Evolutionary conservation across 2,113 vertebrate species (phyloP).

Genomic region (Myxocyprinus asiaticus): DNA sequence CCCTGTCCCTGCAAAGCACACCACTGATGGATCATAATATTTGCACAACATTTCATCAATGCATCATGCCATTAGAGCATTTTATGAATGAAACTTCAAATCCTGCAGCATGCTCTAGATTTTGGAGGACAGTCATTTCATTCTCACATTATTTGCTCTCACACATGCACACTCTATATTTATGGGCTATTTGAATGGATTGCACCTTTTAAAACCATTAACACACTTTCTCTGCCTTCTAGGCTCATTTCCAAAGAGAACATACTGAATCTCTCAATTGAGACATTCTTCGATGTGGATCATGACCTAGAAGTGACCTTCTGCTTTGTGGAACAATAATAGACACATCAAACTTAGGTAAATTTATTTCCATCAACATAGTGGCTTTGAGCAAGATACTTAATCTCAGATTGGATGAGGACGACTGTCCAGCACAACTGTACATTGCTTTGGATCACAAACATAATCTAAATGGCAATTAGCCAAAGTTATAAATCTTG

Average conservation of each 20-base stretch:
- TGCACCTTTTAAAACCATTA: background rate
- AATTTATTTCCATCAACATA: background rate
- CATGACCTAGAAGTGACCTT: background rate
- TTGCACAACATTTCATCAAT: slow-evolving; percentile 46
- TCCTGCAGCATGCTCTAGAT: slow-evolving; percentile 35
- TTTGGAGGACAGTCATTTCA: slow-evolving; percentile 40
- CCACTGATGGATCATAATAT: too few relatives aligned
- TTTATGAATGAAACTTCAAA: slow-evolving; percentile 53
- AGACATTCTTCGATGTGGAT: too few relatives aligned
- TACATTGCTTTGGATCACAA: too few relatives aligned
- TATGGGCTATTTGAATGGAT: background rate
- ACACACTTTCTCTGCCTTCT: background rate
- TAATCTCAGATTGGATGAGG: too few relatives aligned
- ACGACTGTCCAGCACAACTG: too few relatives aligned
- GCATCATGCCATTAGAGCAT: slow-evolving; percentile 25
- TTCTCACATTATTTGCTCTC: too few relatives aligned
- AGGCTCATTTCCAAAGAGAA: background rate
- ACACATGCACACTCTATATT: slow-evolving; percentile 28
- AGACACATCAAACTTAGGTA: background rate
- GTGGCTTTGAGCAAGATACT: too few relatives aligned
- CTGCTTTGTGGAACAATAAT: background rate
- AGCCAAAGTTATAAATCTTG: too few relatives aligned
- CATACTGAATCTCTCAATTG: background rate
- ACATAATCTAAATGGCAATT: too few relatives aligned
- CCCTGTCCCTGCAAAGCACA: too few relatives aligned